A percentile compares a stretch with the other conserved stretches of the same genome.
Evolutionary conservation across 2,888 invertebrate species (phyloP).

Genomic region (Drosophila tripunctata): DNA sequence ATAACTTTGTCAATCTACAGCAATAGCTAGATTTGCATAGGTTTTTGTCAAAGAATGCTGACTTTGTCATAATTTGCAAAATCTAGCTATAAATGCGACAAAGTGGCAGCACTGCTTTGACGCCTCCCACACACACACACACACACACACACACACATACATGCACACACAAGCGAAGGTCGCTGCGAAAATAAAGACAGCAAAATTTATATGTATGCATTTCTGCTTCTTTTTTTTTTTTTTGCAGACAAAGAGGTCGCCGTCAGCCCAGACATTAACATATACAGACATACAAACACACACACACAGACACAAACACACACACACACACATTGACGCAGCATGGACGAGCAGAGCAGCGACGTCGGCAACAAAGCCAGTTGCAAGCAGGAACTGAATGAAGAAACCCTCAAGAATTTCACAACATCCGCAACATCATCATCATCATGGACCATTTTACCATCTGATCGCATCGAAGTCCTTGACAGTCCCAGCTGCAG

Average conservation of each 20-base stretch:
- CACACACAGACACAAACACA: not conserved
- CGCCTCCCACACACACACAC: no score
- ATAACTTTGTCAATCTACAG: no score
- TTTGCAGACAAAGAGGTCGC: constrained; percentile 20
- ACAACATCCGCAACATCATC: constrained; percentile 73
- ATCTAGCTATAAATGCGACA: no score
- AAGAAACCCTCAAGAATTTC: constrained; percentile 20
- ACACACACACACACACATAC: no score
- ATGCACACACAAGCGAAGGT: constrained; percentile 14
- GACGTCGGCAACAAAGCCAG: constrained; percentile 12
- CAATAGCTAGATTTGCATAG: no score
- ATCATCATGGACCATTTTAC: constrained; percentile 82
- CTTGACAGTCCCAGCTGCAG: constrained; percentile 24
- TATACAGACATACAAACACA: not conserved
- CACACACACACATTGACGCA: constrained; percentile 5
- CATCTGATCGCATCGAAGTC: constrained; percentile 48
- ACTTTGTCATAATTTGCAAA: no score
- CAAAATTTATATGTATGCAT: constrained; percentile 10
- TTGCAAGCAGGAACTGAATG: not conserved
- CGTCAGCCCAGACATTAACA: not conserved
- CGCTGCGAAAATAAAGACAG: constrained; percentile 11
- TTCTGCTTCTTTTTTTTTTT: constrained; percentile 4
- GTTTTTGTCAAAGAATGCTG: no score
- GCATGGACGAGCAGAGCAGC: constrained; percentile 26
- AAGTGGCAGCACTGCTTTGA: no score